A percentile compares a stretch with the other conserved stretches of the same genome.
These are phyloP conservation scores for Sipha flava DNA, from an alignment of 1,140 invertebrate species.

Conservation along the genomic window DNA sequence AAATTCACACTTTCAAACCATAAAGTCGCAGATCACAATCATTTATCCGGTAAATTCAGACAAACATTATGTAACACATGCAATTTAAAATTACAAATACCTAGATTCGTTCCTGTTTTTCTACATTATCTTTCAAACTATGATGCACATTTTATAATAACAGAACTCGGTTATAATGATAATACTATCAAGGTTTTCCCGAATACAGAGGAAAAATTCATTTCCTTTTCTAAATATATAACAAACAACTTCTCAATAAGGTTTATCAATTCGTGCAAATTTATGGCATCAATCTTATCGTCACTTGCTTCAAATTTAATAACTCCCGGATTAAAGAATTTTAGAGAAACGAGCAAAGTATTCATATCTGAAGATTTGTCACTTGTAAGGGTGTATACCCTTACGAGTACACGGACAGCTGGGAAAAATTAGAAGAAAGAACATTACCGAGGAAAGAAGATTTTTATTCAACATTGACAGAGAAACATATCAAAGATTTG, in stretches of 20 bases:
- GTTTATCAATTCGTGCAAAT: slow-evolving; percentile 37
- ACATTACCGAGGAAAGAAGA: slow-evolving; percentile 40
- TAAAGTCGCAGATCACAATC: neutral
- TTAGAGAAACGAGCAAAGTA: neutral
- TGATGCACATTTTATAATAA: neutral
- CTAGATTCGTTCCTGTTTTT: neutral
- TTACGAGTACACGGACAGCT: slow-evolving; percentile 39
- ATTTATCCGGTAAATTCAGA: neutral
- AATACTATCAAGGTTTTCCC: neutral
- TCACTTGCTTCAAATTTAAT: neutral
- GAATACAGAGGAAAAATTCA: neutral
- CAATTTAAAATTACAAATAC: neutral
- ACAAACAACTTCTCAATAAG: neutral
- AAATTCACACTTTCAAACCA: neutral
- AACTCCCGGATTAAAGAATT: neutral
- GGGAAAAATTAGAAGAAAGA: slow-evolving; percentile 39
- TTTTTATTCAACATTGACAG: slow-evolving; percentile 40
- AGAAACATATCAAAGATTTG: slow-evolving; percentile 38
- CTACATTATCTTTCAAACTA: slow-evolving; percentile 7
- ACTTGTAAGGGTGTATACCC: slow-evolving; percentile 40
- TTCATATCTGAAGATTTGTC: neutral
- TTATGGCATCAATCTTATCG: slow-evolving; percentile 7
- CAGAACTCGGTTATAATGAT: neutral
- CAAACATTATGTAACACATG: neutral
- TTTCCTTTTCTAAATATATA: neutral